Percentiles rank a stretch among this genome's conserved stretches.
Evolutionary conservation across 2,888 invertebrate genomes (phyloP).

Genomic region (Biston stratarius): DNA sequence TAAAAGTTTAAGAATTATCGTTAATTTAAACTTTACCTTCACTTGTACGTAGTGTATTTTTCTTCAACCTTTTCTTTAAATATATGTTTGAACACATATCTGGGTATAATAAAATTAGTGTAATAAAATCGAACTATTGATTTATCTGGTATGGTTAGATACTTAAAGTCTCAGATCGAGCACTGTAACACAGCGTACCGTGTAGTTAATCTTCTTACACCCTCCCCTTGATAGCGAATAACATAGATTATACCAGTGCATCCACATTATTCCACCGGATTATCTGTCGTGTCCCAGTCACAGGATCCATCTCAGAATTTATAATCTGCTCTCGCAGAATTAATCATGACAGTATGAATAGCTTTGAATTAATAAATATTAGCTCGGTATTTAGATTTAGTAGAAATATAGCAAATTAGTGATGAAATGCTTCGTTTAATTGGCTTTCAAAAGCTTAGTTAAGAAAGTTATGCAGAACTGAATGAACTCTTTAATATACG

Average conservation of each 20-base stretch:
- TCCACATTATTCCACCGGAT: constrained; percentile 68
- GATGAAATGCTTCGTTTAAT: constrained; percentile 29
- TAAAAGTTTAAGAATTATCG: no score
- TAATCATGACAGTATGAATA: constrained; percentile 54
- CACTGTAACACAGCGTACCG: constrained; percentile 53
- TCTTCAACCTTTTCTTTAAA: no score
- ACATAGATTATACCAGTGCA: constrained; percentile 69
- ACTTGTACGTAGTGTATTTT: no score
- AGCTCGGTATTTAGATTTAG: constrained; percentile 30
- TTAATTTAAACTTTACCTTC: no score
- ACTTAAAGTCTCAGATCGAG: constrained; percentile 1
- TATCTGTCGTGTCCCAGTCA: constrained; percentile 65
- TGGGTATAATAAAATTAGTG: no score
- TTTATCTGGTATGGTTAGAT: no score
- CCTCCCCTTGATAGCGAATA: constrained; percentile 62
- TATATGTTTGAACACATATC: no score
- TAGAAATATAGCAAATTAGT: constrained; percentile 25
- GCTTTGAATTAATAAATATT: constrained; percentile 39
- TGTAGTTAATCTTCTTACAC: constrained; percentile 68
- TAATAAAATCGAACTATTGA: neutral
- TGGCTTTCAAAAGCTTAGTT: constrained; percentile 26
- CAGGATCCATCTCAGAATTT: constrained; percentile 56
- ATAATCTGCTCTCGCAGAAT: constrained; percentile 58
- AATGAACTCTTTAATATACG: constrained; percentile 23
- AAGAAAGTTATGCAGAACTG: constrained; percentile 14